phyloP scores from a whole-genome alignment of 2,113 vertebrate genomes.

The Mastomys natalensis region DNA sequence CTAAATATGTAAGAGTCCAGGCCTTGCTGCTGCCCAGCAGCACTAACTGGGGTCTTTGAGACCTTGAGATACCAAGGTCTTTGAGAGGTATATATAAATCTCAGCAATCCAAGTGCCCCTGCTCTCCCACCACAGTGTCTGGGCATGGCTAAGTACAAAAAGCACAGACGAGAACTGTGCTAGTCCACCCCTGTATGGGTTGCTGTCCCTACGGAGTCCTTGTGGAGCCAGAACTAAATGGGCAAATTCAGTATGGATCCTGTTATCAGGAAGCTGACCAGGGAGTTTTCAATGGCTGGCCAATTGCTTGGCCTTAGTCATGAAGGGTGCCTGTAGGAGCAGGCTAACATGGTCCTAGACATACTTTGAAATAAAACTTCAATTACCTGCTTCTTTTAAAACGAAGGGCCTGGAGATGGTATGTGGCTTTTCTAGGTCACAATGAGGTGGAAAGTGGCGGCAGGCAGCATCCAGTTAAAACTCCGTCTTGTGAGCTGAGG shows the following conservation, averaged over 20 bases:
- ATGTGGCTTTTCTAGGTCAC: neutral
- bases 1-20: neutral
- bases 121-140: neutral
- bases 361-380: neutral
- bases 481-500: neutral
- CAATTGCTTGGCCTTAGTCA: neutral
- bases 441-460: neutral
- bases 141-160: accelerated
- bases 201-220: neutral
- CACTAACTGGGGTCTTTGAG: neutral
- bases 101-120: neutral
- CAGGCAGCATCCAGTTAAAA: neutral
- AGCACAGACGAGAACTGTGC: too few relatives aligned
- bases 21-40: neutral
- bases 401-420: neutral
- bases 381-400: neutral
- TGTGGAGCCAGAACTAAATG: neutral
- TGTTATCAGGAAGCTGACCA: neutral
- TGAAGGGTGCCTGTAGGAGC: neutral
- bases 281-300: neutral
- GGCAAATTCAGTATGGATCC: neutral
- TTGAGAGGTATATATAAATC: neutral
- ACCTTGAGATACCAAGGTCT: neutral
- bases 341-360: neutral
- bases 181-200: neutral